Conservation (phyloP, 2,113 vertebrate species). For the Willisornis vidua region DNA sequence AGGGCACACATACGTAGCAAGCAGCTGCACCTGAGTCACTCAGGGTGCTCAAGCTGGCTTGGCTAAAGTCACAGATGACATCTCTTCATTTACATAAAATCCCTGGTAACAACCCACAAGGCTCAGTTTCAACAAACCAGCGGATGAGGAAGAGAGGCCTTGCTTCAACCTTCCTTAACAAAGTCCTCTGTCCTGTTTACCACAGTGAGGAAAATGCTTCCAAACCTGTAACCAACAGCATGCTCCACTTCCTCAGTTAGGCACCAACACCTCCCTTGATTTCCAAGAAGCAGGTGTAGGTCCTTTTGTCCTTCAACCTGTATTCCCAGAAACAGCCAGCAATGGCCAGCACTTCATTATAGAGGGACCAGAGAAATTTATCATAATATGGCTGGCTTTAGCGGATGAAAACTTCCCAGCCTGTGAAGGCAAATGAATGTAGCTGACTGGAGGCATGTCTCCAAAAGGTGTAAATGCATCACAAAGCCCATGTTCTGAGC, state of each 20-base stretch:
- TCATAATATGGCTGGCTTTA: not conserved
- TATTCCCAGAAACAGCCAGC: not conserved
- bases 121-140: not conserved
- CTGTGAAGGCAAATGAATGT: not conserved
- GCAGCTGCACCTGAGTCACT: not conserved
- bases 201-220: fast-evolving
- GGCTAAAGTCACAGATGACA: not conserved
- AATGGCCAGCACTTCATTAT: not conserved
- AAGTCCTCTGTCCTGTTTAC: not conserved
- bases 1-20: not conserved
- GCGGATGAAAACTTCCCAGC: not conserved
- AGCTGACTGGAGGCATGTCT: not conserved
- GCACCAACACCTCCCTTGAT: not conserved
- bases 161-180: not conserved
- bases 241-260: not conserved
- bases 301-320: not conserved
- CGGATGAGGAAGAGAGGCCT: not conserved
- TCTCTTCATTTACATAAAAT: not conserved
- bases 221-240: not conserved
- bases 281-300: not conserved
- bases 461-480: not conserved
- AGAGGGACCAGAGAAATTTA: not conserved
- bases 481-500: not conserved
- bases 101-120: not conserved
- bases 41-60: not conserved